A percentile compares a stretch with the other conserved stretches of the same genome.
These are phyloP conservation scores for Drosophila tani DNA, from an alignment of 1,140 invertebrate genomes.

Conservation along the genomic window DNA sequence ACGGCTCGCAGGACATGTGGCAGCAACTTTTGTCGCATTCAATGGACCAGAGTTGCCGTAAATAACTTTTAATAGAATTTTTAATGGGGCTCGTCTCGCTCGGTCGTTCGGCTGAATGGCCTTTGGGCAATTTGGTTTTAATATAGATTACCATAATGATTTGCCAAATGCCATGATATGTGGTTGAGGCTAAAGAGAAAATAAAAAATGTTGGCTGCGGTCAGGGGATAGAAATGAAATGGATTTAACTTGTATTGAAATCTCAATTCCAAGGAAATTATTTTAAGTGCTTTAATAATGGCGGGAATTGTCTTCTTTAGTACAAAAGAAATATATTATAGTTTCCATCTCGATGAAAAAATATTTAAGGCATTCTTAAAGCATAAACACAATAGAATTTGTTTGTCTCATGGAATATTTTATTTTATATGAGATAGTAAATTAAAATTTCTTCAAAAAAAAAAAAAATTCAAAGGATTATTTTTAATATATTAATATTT, in stretches of 20 bases:
- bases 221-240: not conserved
- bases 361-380: not conserved
- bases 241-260: not conserved
- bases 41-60: constrained; percentile 79
- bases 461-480: too few relatives aligned
- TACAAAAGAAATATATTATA: too few relatives aligned
- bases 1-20: constrained; percentile 25
- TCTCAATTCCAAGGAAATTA: not conserved
- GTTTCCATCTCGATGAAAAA: too few relatives aligned
- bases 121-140: constrained; percentile 47
- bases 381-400: too few relatives aligned
- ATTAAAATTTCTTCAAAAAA: too few relatives aligned
- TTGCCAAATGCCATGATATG: constrained; percentile 37
- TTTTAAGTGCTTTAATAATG: not conserved
- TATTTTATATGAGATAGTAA: too few relatives aligned
- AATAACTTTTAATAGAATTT: constrained; percentile 84
- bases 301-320: not conserved
- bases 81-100: constrained; percentile 53
- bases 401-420: too few relatives aligned
- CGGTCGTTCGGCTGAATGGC: not conserved
- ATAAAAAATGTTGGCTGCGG: not conserved
- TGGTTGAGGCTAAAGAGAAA: not conserved
- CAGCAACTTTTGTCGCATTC: constrained; percentile 64
- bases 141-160: constrained; percentile 53
- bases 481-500: too few relatives aligned